Evolutionary conservation across 2,888 invertebrate genomes (phyloP), one percentile per base, ranked within the genome.

Genomic region (Zaprionus lineosus): DNA sequence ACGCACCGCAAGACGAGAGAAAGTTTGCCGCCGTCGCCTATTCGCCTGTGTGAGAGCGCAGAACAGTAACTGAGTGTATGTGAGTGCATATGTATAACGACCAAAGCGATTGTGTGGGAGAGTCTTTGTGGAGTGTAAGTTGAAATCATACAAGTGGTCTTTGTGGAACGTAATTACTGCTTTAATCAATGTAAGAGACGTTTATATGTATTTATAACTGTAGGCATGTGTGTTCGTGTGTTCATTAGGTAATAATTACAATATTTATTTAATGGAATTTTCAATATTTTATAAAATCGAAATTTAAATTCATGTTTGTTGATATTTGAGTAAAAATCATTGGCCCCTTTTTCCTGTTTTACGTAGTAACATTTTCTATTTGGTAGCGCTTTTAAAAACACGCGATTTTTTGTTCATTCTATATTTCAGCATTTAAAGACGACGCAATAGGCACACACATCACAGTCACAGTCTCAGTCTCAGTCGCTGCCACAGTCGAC

Each of bases 141-240:
- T 7, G 47, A 71, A 86, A 83, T 86, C 77, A 77, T 70, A 84
- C 84, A 84, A 79, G 84, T 84, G 86, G 77, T 66, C 53, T 55
- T n/a, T 57, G 64, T 69, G 66, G 71, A 69, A 69, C 68, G 34
- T 47, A 50, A 44, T 46, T 24, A 9, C 14, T 40, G 37, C 15
- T 51, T 37, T 70, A 70, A 70, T 59, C 71, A 70, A 51, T 12
- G 11, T 7, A 29, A 11, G 11, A 2, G n/a, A n/a, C 6, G 7
- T 7, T 21, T 5, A 21, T 21, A 21, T 7, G 3, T 21, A 5
- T 5, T 21, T 21, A 21, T 21, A 21, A n/a, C 7, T 21, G 3
- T 21, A 21, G 3, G 7, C 21, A 21, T 21, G 3, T 21, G 7
- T 21, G 7, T n/a, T n/a, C n/a, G n/a, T n/a, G n/a, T n/a, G n/a